phyloP scores from a whole-genome alignment of 1,140 invertebrate genomes.

The Procambarus clarkii region DNA sequence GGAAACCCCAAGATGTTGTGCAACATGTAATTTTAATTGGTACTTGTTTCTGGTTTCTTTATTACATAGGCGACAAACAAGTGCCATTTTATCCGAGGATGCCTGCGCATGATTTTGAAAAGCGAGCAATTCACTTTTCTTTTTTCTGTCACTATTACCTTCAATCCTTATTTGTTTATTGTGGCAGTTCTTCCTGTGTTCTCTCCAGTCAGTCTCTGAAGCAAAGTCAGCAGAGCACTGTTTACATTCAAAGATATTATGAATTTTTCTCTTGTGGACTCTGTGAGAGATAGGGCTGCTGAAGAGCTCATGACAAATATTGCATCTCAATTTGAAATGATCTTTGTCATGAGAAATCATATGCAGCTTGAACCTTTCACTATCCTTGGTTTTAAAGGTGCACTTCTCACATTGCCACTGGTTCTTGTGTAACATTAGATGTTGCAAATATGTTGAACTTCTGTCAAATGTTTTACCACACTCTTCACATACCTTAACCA shows the following conservation, averaged over 20 bases:
- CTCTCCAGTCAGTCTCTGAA: not conserved
- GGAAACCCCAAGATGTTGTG: conserved; percentile 36
- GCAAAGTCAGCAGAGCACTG: conserved; percentile 30
- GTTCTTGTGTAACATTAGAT: conserved; percentile 17
- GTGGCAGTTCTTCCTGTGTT: not conserved
- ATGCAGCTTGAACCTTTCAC: conserved; percentile 15
- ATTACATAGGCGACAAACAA: conserved; percentile 35
- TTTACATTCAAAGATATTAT: conserved; percentile 51
- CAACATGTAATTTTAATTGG: conserved; percentile 33
- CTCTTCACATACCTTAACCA: conserved; percentile 51
- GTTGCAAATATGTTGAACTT: conserved; percentile 24
- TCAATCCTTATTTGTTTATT: not conserved
- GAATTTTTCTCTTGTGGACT: conserved; percentile 53
- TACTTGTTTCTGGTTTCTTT: conserved; percentile 30
- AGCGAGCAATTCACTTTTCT: not conserved
- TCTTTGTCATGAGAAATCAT: conserved; percentile 14
- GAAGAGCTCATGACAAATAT: conserved; percentile 36
- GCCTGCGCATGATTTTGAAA: not conserved
- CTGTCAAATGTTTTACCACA: conserved; percentile 24
- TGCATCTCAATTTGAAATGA: conserved; percentile 27
- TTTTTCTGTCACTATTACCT: not conserved
- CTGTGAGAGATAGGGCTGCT: conserved; percentile 20
- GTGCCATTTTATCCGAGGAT: not conserved
- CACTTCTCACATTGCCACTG: conserved; percentile 45
- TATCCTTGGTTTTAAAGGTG: conserved; percentile 42